phyloP scores from a whole-genome alignment of 2,113 vertebrate genomes.

The Anolis sagrei region DNA sequence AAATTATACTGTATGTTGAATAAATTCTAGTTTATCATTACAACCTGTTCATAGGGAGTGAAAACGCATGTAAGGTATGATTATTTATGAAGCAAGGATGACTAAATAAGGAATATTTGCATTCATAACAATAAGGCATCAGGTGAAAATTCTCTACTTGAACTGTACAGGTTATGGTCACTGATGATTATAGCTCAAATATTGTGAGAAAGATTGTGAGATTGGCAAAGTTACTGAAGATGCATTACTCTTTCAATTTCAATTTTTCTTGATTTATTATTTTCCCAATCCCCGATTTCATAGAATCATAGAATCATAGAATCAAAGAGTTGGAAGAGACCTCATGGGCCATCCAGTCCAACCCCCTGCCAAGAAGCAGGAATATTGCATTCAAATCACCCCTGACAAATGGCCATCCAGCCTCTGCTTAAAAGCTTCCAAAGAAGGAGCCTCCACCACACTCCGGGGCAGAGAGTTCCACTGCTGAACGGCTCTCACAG shows the following conservation, averaged over 20 bases:
- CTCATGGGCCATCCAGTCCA: too few species aligned
- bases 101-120: slow-evolving; percentile 30
- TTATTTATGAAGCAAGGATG: slow-evolving; percentile 37
- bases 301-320: too few species aligned
- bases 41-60: slow-evolving; percentile 27
- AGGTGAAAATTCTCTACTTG: slow-evolving; percentile 12
- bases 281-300: too few species aligned
- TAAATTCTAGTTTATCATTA: slow-evolving; percentile 21
- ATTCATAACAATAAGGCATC: background rate
- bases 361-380: too few species aligned
- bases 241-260: background rate
- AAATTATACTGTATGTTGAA: slow-evolving; percentile 36
- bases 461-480: too few species aligned
- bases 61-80: slow-evolving; percentile 8
- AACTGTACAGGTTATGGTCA: background rate
- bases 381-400: too few species aligned
- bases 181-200: background rate
- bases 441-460: too few species aligned
- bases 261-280: too few species aligned
- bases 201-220: background rate
- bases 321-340: too few species aligned
- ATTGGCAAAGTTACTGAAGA: background rate
- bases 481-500: too few species aligned
- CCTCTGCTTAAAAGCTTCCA: too few species aligned
- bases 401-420: too few species aligned